Base-by-base conservation (phyloP, 1,140 invertebrate genomes). In the Meloidogyne exigua region DNA sequence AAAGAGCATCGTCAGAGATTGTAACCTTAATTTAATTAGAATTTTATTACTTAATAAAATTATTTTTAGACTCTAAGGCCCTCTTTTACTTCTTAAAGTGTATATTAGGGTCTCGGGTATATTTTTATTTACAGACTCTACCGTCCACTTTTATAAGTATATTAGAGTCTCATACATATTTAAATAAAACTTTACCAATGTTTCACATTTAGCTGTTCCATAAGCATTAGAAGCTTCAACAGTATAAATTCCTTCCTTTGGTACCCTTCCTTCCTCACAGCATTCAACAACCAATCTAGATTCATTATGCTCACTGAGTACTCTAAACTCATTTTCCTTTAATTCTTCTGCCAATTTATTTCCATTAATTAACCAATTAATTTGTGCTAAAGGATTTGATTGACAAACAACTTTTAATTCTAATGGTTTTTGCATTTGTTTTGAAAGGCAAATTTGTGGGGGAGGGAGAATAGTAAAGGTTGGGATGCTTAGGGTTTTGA, bases 331-430 rank as follows among this genome's bases (percentile, higher is more conserved):
- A 36, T 85, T 76, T 11, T 39, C 63, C 18, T 71, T 67, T 23
- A 73, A 49, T 13, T 70, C 36, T 18, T 70, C 68, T 15, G 68
- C 68, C 18, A 85, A 63, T 44, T 78, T 78, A 26, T 81, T 76
- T n/a, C 85, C 84, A 68, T 85, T 81, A 7, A 85, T 75, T 72
- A 79, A 75, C 84, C 84, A 85, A 66, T 36, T 71, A 66, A 85
- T 76, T 18, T 85, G 79, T 15, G 84, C 84, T 44, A 77, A 68
- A 25, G 84, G 84, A 39, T 77, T 65, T 15, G 68, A 15, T 62
- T 70, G 42, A 13, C 44, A 70, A 57, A 11, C 25, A 62, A 70
- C 68, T 12, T 57, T 12, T 57, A 57, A 57, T 57, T 57, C 49
- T 5, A 57, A 84, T 79, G n/a, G 23, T 49, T 25, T 79, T 75